Conservation (phyloP, 2,113 vertebrate genomes). For the Centropus bengalensis region DNA sequence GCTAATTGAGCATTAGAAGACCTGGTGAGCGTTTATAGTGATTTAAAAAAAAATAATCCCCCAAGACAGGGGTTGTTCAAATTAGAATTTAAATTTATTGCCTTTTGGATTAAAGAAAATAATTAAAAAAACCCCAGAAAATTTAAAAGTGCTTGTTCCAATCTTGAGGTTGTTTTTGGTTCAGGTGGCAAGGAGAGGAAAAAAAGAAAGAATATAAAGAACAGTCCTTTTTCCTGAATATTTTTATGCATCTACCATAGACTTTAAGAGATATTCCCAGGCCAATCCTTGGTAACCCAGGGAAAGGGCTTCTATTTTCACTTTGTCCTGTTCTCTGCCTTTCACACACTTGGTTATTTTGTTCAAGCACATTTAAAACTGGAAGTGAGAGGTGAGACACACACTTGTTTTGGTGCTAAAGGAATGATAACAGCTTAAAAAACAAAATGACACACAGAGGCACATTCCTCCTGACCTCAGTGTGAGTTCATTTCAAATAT, state of each 20-base stretch:
- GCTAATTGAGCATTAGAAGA: not conserved
- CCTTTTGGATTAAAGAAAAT: not conserved
- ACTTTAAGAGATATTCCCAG: not conserved
- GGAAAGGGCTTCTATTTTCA: not conserved
- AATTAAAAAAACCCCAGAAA: not conserved
- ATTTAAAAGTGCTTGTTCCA: not conserved
- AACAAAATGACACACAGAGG: not conserved
- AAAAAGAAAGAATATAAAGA: not conserved
- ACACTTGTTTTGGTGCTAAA: not conserved
- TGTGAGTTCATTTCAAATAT: not conserved
- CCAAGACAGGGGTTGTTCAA: not conserved
- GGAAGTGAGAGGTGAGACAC: not conserved
- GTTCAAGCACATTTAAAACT: not conserved
- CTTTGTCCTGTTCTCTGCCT: not conserved
- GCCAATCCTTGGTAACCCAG: not conserved
- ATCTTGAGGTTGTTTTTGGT: not conserved
- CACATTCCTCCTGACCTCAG: not conserved
- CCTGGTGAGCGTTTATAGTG: not conserved
- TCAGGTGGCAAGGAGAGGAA: not conserved
- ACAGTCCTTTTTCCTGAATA: not conserved
- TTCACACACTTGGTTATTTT: conserved; percentile 2
- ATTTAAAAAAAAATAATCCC: not conserved
- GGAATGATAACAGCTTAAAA: not conserved
- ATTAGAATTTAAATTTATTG: not conserved
- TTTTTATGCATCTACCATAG: not conserved